A percentile compares a stretch with the other conserved stretches of the same genome.
Evolutionary conservation across 2,797 vertebrate species (phyloP).

Genomic region (Diglossa cyanea): DNA sequence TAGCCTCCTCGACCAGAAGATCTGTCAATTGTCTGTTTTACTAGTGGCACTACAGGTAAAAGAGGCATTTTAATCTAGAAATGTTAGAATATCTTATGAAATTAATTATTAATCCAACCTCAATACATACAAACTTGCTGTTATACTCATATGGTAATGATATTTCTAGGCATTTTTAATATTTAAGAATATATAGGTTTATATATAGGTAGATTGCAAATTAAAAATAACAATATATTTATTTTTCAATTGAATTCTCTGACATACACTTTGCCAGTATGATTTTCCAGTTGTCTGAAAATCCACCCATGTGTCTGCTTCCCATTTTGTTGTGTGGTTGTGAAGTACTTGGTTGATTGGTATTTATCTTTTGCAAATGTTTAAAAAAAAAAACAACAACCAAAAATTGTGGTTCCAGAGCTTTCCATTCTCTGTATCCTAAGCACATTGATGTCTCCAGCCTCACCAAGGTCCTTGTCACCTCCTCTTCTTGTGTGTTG

Average conservation of each 20-base stretch:
- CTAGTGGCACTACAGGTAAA: slow-evolving; percentile 83
- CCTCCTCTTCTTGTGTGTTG: background rate
- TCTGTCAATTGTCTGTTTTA: slow-evolving; percentile 84
- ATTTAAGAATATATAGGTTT: background rate
- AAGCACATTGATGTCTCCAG: background rate
- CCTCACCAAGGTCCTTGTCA: background rate
- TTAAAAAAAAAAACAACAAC: background rate
- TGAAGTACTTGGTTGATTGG: background rate
- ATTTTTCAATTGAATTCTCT: background rate
- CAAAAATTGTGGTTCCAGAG: background rate
- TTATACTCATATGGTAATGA: background rate
- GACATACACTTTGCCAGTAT: background rate
- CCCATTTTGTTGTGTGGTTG: background rate
- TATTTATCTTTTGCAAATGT: background rate
- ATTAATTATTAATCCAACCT: background rate
- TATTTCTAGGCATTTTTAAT: background rate
- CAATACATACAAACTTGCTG: background rate
- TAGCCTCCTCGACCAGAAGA: slow-evolving; percentile 80
- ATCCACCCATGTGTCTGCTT: background rate
- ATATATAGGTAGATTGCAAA: background rate
- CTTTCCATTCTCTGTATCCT: background rate
- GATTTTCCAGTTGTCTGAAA: background rate
- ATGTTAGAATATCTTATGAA: background rate
- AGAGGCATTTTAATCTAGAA: background rate
- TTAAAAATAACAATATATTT: background rate